These are phyloP conservation scores for Epizoanthus illoricatus DNA, from an alignment of 92 coral and sea anemone species.

Conservation along the genomic window DNA sequence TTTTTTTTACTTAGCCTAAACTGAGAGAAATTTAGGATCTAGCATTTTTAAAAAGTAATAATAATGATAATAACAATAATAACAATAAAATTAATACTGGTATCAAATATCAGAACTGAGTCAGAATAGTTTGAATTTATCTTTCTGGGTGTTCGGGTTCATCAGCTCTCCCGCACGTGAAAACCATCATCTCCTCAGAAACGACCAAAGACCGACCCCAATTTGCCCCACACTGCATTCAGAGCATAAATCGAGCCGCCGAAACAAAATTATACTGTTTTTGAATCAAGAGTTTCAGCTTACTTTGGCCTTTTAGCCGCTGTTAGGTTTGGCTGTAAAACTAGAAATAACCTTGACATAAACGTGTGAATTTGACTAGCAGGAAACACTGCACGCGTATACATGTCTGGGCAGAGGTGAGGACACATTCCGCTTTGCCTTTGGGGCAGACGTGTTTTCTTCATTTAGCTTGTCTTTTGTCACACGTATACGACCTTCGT, in stretches of 20 bases:
- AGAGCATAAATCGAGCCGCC: background rate
- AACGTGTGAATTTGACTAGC: background rate
- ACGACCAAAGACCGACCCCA: conserved; percentile 16
- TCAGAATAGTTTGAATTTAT: background rate
- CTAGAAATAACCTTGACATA: background rate
- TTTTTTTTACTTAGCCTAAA: no score
- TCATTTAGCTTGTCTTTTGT: background rate
- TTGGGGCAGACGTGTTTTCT: background rate
- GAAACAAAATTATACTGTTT: conserved; percentile 9
- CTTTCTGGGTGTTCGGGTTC: background rate
- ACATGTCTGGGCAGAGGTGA: conserved; percentile 10
- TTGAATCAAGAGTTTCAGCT: background rate
- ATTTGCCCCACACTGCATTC: background rate
- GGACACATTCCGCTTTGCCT: conserved; percentile 13
- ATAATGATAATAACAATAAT: background rate
- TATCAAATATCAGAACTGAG: no score
- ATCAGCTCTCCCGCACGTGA: background rate
- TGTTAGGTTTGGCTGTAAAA: background rate
- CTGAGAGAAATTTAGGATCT: no score
- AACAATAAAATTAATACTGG: background rate
- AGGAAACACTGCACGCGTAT: background rate
- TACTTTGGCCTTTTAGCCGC: background rate
- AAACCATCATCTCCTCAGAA: background rate
- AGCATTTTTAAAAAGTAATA: background rate
- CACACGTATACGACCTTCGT: conserved; percentile 9